Evolutionary conservation across 2,888 invertebrate species (phyloP).

Genomic region (Thyatira batis): DNA sequence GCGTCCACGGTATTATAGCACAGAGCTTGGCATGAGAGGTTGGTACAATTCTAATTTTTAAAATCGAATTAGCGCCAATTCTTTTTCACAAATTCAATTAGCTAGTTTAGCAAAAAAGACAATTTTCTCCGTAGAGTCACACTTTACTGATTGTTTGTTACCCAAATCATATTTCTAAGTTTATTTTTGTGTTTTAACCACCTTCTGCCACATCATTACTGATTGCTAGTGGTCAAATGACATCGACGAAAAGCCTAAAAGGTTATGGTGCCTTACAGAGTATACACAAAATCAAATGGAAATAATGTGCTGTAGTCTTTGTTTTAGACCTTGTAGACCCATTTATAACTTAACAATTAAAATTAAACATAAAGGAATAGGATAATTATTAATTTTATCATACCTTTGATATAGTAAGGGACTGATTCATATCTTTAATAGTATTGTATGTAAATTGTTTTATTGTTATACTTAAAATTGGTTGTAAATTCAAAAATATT

Average conservation of each 20-base stretch:
- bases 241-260: no score
- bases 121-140: no score
- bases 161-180: no score
- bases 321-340: background rate
- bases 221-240: no score
- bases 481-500: background rate
- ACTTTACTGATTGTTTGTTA: no score
- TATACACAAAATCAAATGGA: no score
- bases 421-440: background rate
- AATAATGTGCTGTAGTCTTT: no score
- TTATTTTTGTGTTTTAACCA: no score
- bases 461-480: background rate
- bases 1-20: constrained; percentile 96
- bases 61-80: background rate
- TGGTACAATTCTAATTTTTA: background rate
- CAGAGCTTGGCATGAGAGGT: constrained; percentile 94
- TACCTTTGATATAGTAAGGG: background rate
- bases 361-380: background rate
- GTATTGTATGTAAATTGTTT: background rate
- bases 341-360: background rate
- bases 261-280: no score
- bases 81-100: no score
- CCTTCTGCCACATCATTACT: no score
- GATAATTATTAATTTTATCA: background rate
- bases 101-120: no score